Evolutionary conservation across 2,113 vertebrate species (phyloP).

Genomic region (Triplophysa rosa): DNA sequence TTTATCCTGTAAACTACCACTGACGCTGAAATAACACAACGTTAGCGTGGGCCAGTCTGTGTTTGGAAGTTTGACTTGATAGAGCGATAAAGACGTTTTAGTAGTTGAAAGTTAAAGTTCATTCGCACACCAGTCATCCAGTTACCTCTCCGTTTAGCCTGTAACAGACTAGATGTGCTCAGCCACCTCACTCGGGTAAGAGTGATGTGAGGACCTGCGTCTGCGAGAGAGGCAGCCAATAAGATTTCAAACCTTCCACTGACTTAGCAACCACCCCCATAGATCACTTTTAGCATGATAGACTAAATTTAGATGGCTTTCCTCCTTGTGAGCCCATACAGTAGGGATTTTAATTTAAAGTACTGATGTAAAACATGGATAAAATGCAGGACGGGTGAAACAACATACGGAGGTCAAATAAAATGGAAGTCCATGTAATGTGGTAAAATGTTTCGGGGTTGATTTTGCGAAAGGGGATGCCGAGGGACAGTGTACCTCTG

Average conservation of each 20-base stretch:
- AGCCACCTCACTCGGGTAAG: slow-evolving; percentile 76
- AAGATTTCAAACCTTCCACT: slow-evolving; percentile 60
- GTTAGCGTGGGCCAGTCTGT: slow-evolving; percentile 6
- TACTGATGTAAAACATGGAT: not conserved
- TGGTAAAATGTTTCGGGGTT: slow-evolving; percentile 15
- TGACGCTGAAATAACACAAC: slow-evolving; percentile 5
- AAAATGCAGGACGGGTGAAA: not conserved
- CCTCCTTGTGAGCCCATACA: not conserved
- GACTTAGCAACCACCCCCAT: not conserved
- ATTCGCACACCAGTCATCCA: slow-evolving; percentile 51
- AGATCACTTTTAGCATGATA: not conserved
- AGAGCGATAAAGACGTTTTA: slow-evolving; percentile 12
- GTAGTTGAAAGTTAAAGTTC: slow-evolving; percentile 39
- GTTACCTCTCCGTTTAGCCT: slow-evolving; percentile 77
- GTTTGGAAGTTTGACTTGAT: slow-evolving; percentile 3
- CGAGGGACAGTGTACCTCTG: slow-evolving; percentile 78
- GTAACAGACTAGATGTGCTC: slow-evolving; percentile 78
- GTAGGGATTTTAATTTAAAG: too few relatives aligned
- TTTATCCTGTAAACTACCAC: slow-evolving; percentile 11
- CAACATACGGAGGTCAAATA: not conserved
- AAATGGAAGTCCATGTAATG: not conserved
- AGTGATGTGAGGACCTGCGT: slow-evolving; percentile 68
- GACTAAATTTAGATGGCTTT: slow-evolving; percentile 1
- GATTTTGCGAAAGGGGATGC: slow-evolving; percentile 1
- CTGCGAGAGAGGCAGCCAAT: slow-evolving; percentile 69